Percentiles rank a stretch among this genome's conserved stretches.
Evolutionary conservation across 2,797 vertebrate species (phyloP).

Genomic region (Scyliorhinus canicula): DNA sequence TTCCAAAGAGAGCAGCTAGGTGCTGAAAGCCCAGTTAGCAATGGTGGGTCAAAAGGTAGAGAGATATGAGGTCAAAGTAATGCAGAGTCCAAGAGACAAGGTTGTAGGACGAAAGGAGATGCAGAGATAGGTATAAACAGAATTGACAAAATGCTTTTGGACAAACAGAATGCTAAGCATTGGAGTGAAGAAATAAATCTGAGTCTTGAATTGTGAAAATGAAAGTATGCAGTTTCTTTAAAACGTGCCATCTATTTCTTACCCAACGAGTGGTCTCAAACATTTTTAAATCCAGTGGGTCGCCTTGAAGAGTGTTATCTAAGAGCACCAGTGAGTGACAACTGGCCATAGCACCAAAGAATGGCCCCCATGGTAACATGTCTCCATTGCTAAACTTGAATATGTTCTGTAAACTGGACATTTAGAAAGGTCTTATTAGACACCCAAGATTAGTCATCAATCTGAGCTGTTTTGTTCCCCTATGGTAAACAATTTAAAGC

Average conservation of each 20-base stretch:
- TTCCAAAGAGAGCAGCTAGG: not conserved
- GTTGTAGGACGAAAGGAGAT: not conserved
- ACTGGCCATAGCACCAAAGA: slow-evolving; percentile 49
- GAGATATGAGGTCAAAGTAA: not conserved
- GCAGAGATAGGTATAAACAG: not conserved
- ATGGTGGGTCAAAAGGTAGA: not conserved
- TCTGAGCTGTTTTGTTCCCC: not conserved
- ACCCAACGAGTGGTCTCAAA: slow-evolving; percentile 60
- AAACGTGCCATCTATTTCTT: slow-evolving; percentile 39
- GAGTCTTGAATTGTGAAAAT: not conserved
- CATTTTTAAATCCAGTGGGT: slow-evolving; percentile 60
- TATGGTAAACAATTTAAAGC: not conserved
- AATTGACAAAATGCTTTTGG: no score
- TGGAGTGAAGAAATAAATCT: not conserved
- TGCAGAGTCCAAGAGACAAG: not conserved
- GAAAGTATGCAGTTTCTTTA: not conserved
- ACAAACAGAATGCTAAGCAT: not conserved
- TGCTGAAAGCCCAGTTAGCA: not conserved
- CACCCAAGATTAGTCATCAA: not conserved
- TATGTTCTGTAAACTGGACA: slow-evolving; percentile 47
- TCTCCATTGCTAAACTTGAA: slow-evolving; percentile 44
- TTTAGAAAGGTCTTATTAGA: not conserved
- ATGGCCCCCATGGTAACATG: slow-evolving; percentile 50
- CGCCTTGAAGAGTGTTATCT: slow-evolving; percentile 56
- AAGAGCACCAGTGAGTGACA: slow-evolving; percentile 56